These are phyloP conservation scores for Discoglossus pictus DNA, from an alignment of 2,797 vertebrate genomes.

Conservation along the genomic window DNA sequence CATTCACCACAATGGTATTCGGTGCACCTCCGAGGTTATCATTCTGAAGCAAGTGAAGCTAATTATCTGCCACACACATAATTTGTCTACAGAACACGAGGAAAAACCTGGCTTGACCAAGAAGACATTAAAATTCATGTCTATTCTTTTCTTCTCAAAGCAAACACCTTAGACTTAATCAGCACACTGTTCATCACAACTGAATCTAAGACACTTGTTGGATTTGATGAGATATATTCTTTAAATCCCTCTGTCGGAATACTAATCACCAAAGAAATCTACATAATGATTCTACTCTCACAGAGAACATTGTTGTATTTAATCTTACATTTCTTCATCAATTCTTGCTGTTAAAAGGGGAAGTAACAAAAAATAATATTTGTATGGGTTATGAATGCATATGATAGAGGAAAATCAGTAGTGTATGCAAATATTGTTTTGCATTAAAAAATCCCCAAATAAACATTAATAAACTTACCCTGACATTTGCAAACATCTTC, in stretches of 20 bases:
- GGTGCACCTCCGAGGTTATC: slow-evolving; percentile 57
- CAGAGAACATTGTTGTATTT: not conserved
- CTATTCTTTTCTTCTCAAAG: slow-evolving; percentile 23
- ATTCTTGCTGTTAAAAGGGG: too few relatives aligned
- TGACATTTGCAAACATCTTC: too few relatives aligned
- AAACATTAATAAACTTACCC: too few relatives aligned
- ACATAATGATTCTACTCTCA: not conserved
- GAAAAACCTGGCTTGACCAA: slow-evolving; percentile 13
- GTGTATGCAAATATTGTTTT: too few relatives aligned
- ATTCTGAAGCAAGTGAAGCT: slow-evolving; percentile 52
- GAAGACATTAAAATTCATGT: slow-evolving; percentile 21
- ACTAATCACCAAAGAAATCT: not conserved
- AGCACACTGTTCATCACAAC: slow-evolving; percentile 33
- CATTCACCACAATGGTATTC: slow-evolving; percentile 52
- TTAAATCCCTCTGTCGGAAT: slow-evolving; percentile 12
- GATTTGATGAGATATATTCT: slow-evolving; percentile 20
- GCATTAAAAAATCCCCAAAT: too few relatives aligned
- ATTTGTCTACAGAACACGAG: slow-evolving; percentile 24
- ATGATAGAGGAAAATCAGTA: too few relatives aligned
- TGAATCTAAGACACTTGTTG: slow-evolving; percentile 6
- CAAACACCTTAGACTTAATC: slow-evolving; percentile 31
- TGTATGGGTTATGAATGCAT: too few relatives aligned
- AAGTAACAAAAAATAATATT: too few relatives aligned
- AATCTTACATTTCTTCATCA: too few relatives aligned
- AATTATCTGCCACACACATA: slow-evolving; percentile 56